These are phyloP conservation scores for Oreonectes daqikongensis DNA, from an alignment of 2,797 vertebrate species.

Conservation along the genomic window DNA sequence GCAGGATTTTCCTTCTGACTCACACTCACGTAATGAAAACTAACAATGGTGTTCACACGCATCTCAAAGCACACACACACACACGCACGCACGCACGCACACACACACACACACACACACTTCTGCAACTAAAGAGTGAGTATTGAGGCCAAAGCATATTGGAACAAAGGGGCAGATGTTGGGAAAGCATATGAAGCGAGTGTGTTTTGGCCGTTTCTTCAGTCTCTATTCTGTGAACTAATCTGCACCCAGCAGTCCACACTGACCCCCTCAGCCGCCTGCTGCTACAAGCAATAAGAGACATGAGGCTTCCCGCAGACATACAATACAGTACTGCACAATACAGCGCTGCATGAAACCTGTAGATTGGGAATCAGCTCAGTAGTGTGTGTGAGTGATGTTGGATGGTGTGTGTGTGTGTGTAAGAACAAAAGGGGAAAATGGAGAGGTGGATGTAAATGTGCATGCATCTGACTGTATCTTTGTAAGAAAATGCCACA, in stretches of 20 bases:
- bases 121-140: constrained; percentile 9
- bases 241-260: constrained; percentile 3
- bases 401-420: neutral
- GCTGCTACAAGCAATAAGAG: constrained; percentile 11
- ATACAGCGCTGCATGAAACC: neutral
- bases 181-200: neutral
- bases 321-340: constrained; percentile 1
- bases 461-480: neutral
- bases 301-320: constrained; percentile 29
- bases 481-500: neutral
- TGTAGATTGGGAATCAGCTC: neutral
- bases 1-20: constrained; percentile 55
- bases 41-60: constrained; percentile 43
- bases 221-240: constrained; percentile 18
- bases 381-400: constrained; percentile 7
- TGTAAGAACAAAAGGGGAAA: neutral
- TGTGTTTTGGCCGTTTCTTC: constrained; percentile 11
- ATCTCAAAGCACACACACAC: neutral
- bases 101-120: constrained; percentile 16
- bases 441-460: neutral
- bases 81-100: neutral
- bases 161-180: neutral
- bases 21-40: constrained; percentile 36
- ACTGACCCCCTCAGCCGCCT: constrained; percentile 4
- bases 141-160: constrained; percentile 3